phyloP scores from a whole-genome alignment of 2,888 invertebrate species.

The Napeogenes sylphis region DNA sequence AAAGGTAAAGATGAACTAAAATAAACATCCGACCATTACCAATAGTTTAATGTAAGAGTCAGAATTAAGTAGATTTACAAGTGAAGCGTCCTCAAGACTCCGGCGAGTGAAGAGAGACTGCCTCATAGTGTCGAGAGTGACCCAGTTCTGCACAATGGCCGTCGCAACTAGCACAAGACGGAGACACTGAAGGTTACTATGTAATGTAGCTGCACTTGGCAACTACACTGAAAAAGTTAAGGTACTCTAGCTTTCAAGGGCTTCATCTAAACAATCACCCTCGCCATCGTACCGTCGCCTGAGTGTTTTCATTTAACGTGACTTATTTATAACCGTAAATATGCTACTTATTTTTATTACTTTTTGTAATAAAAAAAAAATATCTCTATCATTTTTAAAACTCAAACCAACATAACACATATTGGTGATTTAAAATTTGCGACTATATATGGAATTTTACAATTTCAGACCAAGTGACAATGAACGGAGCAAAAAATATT shows the following conservation, averaged over 20 bases:
- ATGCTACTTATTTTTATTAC: no score
- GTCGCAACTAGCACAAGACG: conserved; percentile 9
- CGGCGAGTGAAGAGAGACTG: background rate
- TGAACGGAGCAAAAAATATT: conserved; percentile 16
- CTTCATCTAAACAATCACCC: no score
- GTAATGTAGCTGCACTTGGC: background rate
- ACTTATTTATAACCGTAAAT: no score
- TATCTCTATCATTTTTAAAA: no score
- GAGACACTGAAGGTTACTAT: conserved; percentile 4
- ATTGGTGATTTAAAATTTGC: no score
- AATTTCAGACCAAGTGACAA: conserved; percentile 20
- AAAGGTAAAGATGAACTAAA: no score
- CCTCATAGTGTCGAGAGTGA: conserved; percentile 16
- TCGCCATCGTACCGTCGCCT: no score
- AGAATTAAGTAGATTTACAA: conserved; percentile 1
- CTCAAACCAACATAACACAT: no score
- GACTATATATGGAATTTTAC: conserved; percentile 5
- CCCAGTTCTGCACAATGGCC: conserved; percentile 25
- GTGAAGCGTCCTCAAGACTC: conserved; percentile 3
- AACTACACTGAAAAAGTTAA: background rate
- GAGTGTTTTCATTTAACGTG: no score
- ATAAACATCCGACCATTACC: background rate
- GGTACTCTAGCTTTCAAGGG: background rate
- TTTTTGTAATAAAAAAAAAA: no score
- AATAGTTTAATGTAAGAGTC: background rate